Conservation (phyloP, 37 sponge, comb jelly and placozoan species). For the Theonella swinhoei region DNA sequence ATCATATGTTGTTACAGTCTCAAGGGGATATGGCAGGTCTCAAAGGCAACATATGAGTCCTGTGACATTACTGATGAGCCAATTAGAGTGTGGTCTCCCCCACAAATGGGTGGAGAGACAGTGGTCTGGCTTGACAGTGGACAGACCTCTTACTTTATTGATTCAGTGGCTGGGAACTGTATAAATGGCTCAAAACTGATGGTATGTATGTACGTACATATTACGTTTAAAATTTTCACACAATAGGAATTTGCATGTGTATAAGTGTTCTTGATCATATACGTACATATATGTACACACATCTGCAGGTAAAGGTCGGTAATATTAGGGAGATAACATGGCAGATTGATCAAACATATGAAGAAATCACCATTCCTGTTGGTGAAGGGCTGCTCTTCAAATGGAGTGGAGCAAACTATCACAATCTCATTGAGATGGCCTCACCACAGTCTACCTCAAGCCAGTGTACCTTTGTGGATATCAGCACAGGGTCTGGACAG, state of each 20-base stretch:
- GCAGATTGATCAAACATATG: slow-evolving; percentile 37
- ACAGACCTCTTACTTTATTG: slow-evolving; percentile 68
- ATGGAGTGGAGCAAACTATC: slow-evolving; percentile 48
- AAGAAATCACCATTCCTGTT: slow-evolving; percentile 48
- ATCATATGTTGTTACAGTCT: slow-evolving; percentile 26
- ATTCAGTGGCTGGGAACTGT: slow-evolving; percentile 61
- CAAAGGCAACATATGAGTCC: slow-evolving; percentile 37
- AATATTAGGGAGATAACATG: slow-evolving; percentile 46
- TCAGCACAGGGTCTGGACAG: no score
- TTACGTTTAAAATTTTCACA: no score
- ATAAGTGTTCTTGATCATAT: no score
- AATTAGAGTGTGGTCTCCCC: slow-evolving; percentile 25
- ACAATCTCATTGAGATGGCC: slow-evolving; percentile 68
- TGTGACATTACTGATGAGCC: slow-evolving; percentile 43
- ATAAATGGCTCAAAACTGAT: slow-evolving; percentile 43
- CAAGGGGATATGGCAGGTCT: slow-evolving; percentile 58
- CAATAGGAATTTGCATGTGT: no score
- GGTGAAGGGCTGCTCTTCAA: slow-evolving; percentile 67
- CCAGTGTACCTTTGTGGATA: slow-evolving; percentile 31
- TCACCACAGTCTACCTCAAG: not conserved
- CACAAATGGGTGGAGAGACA: slow-evolving; percentile 9
- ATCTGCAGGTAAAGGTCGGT: slow-evolving; percentile 72
- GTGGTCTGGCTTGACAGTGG: slow-evolving; percentile 26
- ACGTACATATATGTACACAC: no score
- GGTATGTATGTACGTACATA: slow-evolving; percentile 37